These are phyloP conservation scores for Drosophila pseudotakahashii DNA, from an alignment of 2,888 invertebrate genomes.

Conservation along the genomic window DNA sequence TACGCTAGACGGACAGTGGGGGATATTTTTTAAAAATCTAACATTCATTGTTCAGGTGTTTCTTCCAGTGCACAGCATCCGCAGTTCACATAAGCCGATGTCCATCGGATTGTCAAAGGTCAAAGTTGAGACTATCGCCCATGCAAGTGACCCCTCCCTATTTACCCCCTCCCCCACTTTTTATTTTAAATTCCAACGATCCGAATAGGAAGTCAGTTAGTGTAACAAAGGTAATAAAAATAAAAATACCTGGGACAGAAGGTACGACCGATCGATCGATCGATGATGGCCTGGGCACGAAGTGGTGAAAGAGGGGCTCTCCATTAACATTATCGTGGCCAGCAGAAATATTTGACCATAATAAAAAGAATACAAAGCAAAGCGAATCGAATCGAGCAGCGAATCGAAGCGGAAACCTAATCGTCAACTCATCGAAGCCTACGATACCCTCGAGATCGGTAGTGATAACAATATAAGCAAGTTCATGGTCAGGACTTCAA, in stretches of 20 bases:
- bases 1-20: background rate
- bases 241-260: conserved; percentile 62
- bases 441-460: conserved; percentile 23
- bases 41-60: background rate
- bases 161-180: background rate
- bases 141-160: conserved; percentile 16
- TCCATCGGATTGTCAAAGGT: conserved; percentile 22
- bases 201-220: conserved; percentile 76
- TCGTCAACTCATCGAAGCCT: conserved; percentile 24
- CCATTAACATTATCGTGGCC: conserved; percentile 69
- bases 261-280: conserved; percentile 7
- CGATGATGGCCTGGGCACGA: conserved; percentile 9
- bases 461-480: conserved; percentile 9
- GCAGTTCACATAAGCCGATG: background rate
- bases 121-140: conserved; percentile 35
- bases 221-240: conserved; percentile 77
- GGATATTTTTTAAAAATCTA: background rate
- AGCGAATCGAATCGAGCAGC: conserved; percentile 34
- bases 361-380: conserved; percentile 59
- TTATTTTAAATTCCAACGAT: conserved; percentile 21
- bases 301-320: conserved; percentile 23
- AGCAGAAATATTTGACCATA: conserved; percentile 68
- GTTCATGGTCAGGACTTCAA: background rate
- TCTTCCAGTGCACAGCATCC: conserved; percentile 8
- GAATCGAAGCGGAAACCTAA: conserved; percentile 30